Base-by-base conservation (phyloP, 2,113 vertebrate genomes). In the Hemichromis elongatus region DNA sequence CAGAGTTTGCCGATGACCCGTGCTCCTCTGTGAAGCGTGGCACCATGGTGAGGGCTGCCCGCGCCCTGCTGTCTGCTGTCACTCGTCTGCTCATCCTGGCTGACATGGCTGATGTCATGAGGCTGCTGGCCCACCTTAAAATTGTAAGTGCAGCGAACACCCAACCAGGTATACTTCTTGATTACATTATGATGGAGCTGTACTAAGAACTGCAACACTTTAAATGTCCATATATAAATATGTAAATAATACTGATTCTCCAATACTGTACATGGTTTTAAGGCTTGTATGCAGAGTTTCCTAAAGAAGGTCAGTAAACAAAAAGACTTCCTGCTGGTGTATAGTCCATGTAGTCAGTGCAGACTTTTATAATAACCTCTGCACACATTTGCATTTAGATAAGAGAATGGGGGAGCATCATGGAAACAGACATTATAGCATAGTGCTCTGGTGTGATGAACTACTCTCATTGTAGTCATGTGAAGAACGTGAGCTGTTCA, bases 91-190 rank as follows among this genome's bases (percentile, higher is more conserved):
- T 99, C 94, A 99, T 99, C 95, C 94, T 99, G 79, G 99, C 99
- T 1, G 98, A 99, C 90, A 99, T 99, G 99, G 99, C 99, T 0
- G 99, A 99, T 1, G 99, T 99, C 96, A 99, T 99, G 98, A 97
- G 98, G 92, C 98, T 99, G 56, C 96, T 99, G 40, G 96, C 97
- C 9, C 99, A 99, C 83, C 97, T 99, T 82, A 99, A 98, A 96
- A 98, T 99, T 24, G 97, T 98, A 96, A 92, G 98, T 96, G 50
- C 9, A 3, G 16, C 11, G 5, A 75, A 57, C 30, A 52, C 54
- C 70, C 26, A 52, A 75, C 70, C 45, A 8, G 30, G 35, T 19
- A 42, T 13, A 14, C 35, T 79, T 57, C 19, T 50, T 33, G 56
- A 18, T 54, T 21, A 40, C 1, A 18, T 12, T 54, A 18, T 14